A percentile compares a stretch with the other conserved stretches of the same genome.
Conservation (phyloP, 2,888 invertebrate species). For the Polydrusus cervinus region DNA sequence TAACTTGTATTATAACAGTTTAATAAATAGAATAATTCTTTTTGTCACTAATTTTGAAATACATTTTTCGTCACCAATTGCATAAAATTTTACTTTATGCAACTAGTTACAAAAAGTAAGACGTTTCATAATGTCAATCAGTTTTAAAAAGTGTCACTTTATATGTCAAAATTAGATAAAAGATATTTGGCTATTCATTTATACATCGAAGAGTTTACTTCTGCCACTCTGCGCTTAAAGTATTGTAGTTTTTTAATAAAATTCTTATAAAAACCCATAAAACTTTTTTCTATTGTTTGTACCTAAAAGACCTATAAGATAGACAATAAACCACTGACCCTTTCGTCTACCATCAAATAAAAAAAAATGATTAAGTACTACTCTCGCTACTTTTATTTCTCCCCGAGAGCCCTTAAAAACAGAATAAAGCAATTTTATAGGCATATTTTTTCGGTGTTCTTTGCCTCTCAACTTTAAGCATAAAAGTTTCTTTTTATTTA, state of each 20-base stretch:
- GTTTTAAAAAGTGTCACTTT: no score
- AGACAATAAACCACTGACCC: conserved; percentile 30
- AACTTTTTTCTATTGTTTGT: not conserved
- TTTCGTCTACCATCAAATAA: conserved; percentile 14
- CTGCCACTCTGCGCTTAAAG: not conserved
- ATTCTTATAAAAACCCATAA: not conserved
- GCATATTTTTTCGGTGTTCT: conserved; percentile 35
- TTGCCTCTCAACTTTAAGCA: conserved; percentile 16
- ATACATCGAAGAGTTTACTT: no score
- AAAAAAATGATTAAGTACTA: conserved; percentile 40
- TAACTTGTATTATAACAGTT: no score
- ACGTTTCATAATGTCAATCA: no score
- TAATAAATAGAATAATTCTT: no score
- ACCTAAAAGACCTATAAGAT: conserved; percentile 1
- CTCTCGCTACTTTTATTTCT: conserved; percentile 37
- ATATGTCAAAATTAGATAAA: no score
- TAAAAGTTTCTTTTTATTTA: conserved; percentile 39
- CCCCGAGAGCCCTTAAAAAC: conserved; percentile 18
- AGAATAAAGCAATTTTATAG: conserved; percentile 47
- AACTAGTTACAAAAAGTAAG: no score
- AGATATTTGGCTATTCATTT: no score
- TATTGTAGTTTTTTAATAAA: no score
- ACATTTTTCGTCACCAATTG: no score
- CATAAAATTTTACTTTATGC: no score
- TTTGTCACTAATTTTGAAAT: no score